Evolutionary conservation across 2,797 vertebrate genomes (phyloP), one percentile per base, ranked within the genome.

Genomic region (Brachyrhaphis roseni): DNA sequence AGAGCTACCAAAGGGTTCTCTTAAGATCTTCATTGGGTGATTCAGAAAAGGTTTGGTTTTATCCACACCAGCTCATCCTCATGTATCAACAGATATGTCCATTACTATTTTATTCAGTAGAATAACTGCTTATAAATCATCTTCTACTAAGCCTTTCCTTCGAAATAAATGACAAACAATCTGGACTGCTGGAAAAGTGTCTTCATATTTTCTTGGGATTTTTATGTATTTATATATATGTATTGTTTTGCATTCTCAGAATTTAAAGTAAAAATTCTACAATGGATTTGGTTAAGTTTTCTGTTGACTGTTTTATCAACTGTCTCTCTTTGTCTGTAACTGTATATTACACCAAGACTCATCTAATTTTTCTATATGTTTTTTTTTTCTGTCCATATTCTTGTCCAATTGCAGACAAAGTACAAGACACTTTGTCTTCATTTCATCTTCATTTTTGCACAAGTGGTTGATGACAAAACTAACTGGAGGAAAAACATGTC

Each of bases 1-100:
- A 85, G 83, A 72, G 77, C 76, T 75, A 86, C 79, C 74, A 82
- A 84, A 77, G n/a, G 78, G 64, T 47, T 84, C 75, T 81, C 62
- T 74, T 51, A 49, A 72, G 59, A 82, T 57, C 45, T 64, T 36
- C 66, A 34, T 68, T 47, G 80, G 78, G 74, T 85, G 59, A 81
- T 64, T 41, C 55, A 77, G 4, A 53, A 53, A 76, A 39, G n/a
- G 77, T 23, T 86, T 80, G 36, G 2, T 82, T 81, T 71, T 39
- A 45, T 76, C 26, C 15, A 59, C 28, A 74, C 28, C 15, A 76
- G 36, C 45, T 31, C 79, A 62, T 76, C 41, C 7, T 31, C 39
- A 12, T 43, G 20, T n/a, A 62, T 66, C 36, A 4, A 66, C 34
- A 11, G 6, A 39, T 20, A 66, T 36, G 8, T 10, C 18, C 36